Evolutionary conservation across 2,797 vertebrate genomes (phyloP), one percentile per base, ranked within the genome.

Genomic region (Catostomus latipinnis): DNA sequence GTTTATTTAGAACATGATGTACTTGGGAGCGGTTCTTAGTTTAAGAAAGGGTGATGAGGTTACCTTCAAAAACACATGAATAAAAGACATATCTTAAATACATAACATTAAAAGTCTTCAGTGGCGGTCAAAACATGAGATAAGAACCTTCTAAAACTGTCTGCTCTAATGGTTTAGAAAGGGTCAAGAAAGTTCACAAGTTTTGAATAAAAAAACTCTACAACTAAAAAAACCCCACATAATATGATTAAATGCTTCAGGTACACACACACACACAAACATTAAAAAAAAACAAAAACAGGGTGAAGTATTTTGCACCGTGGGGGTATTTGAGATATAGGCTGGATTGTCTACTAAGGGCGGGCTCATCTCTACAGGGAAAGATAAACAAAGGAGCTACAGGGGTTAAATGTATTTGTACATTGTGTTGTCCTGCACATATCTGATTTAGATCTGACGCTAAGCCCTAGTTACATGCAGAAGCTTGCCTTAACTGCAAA

Each of bases 401-500:
- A 63, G 6, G 13, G 68, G 68, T 70, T 71, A 13, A 70, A 46
- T 48, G 16, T 78, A 22, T 53, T 58, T 13, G 11, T 3, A 63
- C 4, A 65, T 43, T 75, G 49, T 75, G 9, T 48, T 71, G n/a
- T 63, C 45, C 18, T 6, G 1, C 66, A 18, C 6, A 2, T 63
- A 54, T 78, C 34, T 63, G 58, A 16, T 63, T 53, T 46, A 14
- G 14, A 54, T 63, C 34, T 78, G 22, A 62, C 57, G 54, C 10
- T 70, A 45, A 77, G 57, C 49, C 3, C n/a, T n/a, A 45, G 14
- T 48, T 63, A 68, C 71, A 11, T 81, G 81, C 53, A 60, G 52
- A 5, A 63, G 63, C 75, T 63, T 83, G 81, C 58, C 60, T 73
- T 60, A 14, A 57, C 16, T 56, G 9, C 16, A 62, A 78, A 79